Evolutionary conservation across 2,888 invertebrate genomes (phyloP), one percentile per base, ranked within the genome.

Genomic region (Acleris literana): DNA sequence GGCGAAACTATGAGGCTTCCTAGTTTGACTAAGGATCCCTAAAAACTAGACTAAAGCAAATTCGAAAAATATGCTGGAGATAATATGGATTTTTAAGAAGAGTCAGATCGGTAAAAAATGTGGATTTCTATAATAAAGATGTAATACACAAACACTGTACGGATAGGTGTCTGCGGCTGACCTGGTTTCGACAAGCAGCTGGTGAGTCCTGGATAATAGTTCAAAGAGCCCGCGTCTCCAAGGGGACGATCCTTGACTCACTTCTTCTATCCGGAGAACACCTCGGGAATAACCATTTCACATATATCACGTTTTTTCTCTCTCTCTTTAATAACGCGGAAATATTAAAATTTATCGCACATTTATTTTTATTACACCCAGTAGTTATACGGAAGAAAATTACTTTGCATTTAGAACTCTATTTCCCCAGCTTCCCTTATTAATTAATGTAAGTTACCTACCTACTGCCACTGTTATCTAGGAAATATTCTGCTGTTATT

Each of bases 231-330:
- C 44, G 46, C 17, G 62, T 70, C 68, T 73, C 70, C 69, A 72
- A 66, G 68, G 60, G 69, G 69, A 74, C 70, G 74, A 76, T 78
- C 60, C 69, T 70, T 52, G 56, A 69, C 74, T 77, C 77, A 74
- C 76, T 76, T 77, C 77, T 74, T 79, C 77, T 76, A 52, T 73
- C 73, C 69, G 70, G 71, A 9, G n/a, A 16, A 22, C 59, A 39
- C 22, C 59, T 3, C 39, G 59, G 59, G 51, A 60, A 52, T 52
- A 22, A 43, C 49, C 59, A 17, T 54, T 33, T 18, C 39, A 5
- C 1, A 33, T 39, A 39, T 39, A 39, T 39, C 39, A 17, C 33
- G 11, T 11, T 9, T 54, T 20, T 62, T 46, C 39, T 13, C 13
- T 39, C 39, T 39, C 39, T 39, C 39, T 20, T 44, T 58, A 53